Evolutionary conservation across 2,113 vertebrate species (phyloP), one percentile per base, ranked within the genome.

Genomic region (Grantiella picta): DNA sequence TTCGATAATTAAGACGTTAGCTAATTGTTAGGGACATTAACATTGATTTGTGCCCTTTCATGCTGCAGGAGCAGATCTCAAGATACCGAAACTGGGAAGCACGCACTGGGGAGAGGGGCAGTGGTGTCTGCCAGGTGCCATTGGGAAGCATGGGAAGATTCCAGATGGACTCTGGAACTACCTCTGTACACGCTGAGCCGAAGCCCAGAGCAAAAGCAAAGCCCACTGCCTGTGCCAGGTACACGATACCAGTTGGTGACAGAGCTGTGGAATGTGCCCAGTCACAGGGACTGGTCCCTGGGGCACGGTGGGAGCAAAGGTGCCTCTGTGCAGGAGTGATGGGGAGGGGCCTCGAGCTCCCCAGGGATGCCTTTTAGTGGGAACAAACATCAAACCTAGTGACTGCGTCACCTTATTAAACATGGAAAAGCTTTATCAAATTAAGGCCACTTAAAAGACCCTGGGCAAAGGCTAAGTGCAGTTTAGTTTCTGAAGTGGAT

Each of bases 11-110:
- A 97, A 95, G 97, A 97, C 5, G 33, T 97, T 97, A 97, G 95
- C 95, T 97, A 97, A 97, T 97, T 97, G 97, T 97, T 92, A 86
- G 96, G 95, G 96, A 96, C 93, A 95, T 97, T 95, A 96, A 50
- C 97, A 97, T 97, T 93, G 97, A 97, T 96, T 97, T 93, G 95
- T 96, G 96, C 96, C 94, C 88, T 96, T 97, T 96, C 89, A 49
- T 61, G 92, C 86, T 70, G 86, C 85, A 63, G 92, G 60, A 94
- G 27, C 1, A 1, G 84, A 91, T 71, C 65, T 71, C 7, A 7
- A 82, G 36, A 72, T 21, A n/a, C 11, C 29, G 6, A 13, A 53
- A n/a, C 36, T 5, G 22, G 9, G 40, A 87, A 60, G 35, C 0
- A 0, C 3, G 8, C 2, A 2, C 25, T 10, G 40, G 54, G 59